These are phyloP conservation scores for Macrotrachela quadricornifera DNA, from an alignment of 1,140 invertebrate species.

Conservation along the genomic window DNA sequence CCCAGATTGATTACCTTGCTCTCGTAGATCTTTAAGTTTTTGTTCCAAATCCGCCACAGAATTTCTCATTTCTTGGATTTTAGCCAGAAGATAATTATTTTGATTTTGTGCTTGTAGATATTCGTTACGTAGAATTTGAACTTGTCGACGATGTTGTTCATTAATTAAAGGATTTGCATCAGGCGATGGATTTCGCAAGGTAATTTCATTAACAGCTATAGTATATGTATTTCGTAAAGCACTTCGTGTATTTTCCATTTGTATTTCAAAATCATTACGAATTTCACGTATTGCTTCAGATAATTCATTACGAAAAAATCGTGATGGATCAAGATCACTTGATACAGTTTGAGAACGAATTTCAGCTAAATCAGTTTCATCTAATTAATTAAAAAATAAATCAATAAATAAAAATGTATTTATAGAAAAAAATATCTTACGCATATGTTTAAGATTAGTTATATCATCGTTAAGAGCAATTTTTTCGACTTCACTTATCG, in stretches of 20 bases:
- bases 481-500: neutral
- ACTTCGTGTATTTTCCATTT: neutral
- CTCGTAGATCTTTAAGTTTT: too few relatives aligned
- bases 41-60: too few relatives aligned
- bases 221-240: neutral
- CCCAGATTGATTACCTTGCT: too few relatives aligned
- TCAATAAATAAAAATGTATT: neutral
- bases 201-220: neutral
- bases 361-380: too few relatives aligned
- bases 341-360: too few relatives aligned
- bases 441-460: neutral
- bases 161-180: neutral
- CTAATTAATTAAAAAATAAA: neutral
- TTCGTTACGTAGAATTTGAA: too few relatives aligned
- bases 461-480: neutral
- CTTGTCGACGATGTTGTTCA: too few relatives aligned
- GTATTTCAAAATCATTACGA: neutral
- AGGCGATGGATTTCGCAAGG: neutral
- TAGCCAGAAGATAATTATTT: too few relatives aligned
- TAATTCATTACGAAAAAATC: neutral
- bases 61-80: too few relatives aligned
- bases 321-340: neutral
- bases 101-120: too few relatives aligned
- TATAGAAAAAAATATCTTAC: neutral
- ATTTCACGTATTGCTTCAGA: neutral